Evolutionary conservation across 2,797 vertebrate genomes (phyloP).

Genomic region (Potorous gilbertii): DNA sequence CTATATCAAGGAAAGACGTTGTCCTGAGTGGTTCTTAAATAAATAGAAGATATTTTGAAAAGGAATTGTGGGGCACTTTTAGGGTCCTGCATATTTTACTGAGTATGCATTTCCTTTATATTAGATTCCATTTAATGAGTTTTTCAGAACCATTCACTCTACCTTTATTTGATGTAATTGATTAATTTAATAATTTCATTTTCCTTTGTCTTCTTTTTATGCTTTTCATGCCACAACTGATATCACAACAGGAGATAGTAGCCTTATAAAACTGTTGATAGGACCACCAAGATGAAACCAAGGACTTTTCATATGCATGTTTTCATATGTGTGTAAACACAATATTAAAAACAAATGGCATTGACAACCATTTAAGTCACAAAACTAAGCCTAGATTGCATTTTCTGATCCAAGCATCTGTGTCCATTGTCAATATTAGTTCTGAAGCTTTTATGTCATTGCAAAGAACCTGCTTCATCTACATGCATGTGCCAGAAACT

Average conservation of each 20-base stretch:
- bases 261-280: background rate
- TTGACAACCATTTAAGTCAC: background rate
- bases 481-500: fast-evolving
- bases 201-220: background rate
- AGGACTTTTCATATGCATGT: background rate
- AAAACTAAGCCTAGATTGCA: background rate
- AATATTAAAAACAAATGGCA: background rate
- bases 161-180: background rate
- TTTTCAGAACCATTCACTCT: background rate
- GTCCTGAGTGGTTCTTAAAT: background rate
- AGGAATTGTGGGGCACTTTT: background rate
- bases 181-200: background rate
- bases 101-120: background rate
- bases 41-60: background rate
- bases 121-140: background rate
- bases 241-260: background rate
- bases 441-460: background rate
- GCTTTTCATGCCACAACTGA: background rate
- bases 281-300: background rate
- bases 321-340: background rate
- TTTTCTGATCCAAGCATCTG: background rate
- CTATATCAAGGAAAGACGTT: background rate
- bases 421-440: background rate
- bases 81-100: background rate
- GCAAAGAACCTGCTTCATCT: fast-evolving